Base-by-base conservation (phyloP, 1,140 invertebrate species). In the Drosophila hydei region DNA sequence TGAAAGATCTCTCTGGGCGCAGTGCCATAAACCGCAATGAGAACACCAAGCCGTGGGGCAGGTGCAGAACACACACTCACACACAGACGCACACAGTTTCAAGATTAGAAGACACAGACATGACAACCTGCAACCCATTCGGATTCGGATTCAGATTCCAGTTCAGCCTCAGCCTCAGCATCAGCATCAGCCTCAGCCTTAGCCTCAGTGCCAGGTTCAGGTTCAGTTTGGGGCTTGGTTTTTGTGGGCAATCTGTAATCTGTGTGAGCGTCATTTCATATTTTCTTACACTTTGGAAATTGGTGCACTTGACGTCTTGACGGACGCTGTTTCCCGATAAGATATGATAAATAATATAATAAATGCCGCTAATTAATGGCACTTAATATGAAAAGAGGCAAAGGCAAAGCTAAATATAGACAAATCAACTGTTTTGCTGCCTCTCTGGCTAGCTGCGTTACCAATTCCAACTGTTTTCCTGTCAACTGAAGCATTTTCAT, bases 231-330 rank as follows among this genome's bases (percentile, higher is more conserved):
- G 23, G 25, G n/a, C 23, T 27, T 40, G 58, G 61, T 25, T 43
- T 43, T 38, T 42, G 12, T 4, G 18, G 30, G 23, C 48, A 36
- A 21, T 43, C 23, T 18, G 51, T 21, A 56, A 56, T 56, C 54
- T 56, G 54, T 56, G 79, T 68, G 79, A 79, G 75, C 72, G 72
- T 84, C 38, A 76, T 76, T 70, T 84, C 64, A 77, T 81, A 83
- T 75, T 77, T 50, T 54, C 43, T 56, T 68, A 60, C 76, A 77
- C 72, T 50, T 77, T 36, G 59, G 54, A 12, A 59, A 30, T 62
- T 60, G 38, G 42, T 54, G 27, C 56, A 56, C 25, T 52, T 61
- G 63, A 55, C 65, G 56, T 71, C 67, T 61, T 64, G 62, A 54
- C 40, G 51, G 55, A 30, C 42, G 56, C 40, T 59, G 56, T 43